Percentiles rank a stretch among this genome's conserved stretches.
phyloP scores from a whole-genome alignment of 2,113 vertebrate species.

The Antigone vipio region DNA sequence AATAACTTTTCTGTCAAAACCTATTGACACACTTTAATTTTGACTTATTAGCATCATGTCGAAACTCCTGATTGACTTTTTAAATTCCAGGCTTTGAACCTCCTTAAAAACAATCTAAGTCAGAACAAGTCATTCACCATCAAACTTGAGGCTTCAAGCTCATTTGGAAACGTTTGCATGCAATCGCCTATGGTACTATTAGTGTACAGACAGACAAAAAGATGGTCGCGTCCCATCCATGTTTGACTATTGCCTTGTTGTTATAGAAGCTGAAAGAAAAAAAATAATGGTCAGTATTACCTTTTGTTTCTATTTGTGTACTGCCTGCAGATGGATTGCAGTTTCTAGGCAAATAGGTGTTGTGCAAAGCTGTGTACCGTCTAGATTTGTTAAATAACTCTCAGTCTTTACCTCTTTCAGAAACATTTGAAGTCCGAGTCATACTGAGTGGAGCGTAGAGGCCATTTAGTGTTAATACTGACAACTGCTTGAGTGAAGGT shows the following conservation, averaged over 20 bases:
- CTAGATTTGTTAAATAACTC: background rate
- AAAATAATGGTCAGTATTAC: background rate
- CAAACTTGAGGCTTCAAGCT: background rate
- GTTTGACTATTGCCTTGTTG: fast-evolving
- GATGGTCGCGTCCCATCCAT: fast-evolving
- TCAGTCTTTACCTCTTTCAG: background rate
- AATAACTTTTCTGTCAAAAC: slow-evolving; percentile 34
- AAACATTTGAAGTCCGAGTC: background rate
- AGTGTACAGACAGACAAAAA: background rate
- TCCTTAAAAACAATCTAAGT: background rate
- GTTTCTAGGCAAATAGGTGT: background rate
- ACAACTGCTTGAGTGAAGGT: background rate
- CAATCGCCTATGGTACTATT: fast-evolving
- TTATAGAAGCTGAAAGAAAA: background rate
- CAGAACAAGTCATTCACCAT: background rate
- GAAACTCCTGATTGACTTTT: background rate
- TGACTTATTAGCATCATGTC: background rate
- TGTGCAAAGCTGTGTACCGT: background rate
- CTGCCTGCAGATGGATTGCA: background rate
- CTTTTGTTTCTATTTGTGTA: background rate
- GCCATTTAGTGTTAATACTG: background rate
- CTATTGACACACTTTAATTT: background rate
- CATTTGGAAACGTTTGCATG: fast-evolving
- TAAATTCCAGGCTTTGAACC: background rate
- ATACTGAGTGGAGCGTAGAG: fast-evolving